Evolutionary conservation across 2,797 vertebrate genomes (phyloP).

Genomic region (Falco novaeseelandiae): DNA sequence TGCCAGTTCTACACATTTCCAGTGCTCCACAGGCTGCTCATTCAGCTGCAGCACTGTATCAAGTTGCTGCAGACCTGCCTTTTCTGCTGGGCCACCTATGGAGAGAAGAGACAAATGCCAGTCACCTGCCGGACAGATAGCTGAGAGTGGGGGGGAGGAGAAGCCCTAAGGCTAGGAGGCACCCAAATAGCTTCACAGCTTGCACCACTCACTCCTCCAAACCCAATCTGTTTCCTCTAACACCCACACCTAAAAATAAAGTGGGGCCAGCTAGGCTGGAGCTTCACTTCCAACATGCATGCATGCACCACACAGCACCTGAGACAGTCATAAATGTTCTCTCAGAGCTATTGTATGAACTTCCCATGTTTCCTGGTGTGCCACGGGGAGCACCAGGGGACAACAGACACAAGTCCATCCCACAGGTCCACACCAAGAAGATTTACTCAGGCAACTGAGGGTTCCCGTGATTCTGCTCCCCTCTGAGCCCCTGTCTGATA

Average conservation of each 20-base stretch:
- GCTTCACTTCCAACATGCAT: not conserved
- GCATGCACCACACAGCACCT: not conserved
- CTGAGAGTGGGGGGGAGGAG: not conserved
- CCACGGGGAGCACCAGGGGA: not conserved
- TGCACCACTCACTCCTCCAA: not conserved
- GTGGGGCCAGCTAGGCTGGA: not conserved
- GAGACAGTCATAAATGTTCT: not conserved
- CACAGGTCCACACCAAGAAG: not conserved
- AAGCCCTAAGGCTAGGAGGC: not conserved
- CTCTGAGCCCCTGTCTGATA: not conserved
- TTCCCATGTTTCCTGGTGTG: not conserved
- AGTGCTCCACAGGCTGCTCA: constrained; percentile 91
- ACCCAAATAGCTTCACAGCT: not conserved
- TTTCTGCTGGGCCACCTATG: constrained; percentile 91
- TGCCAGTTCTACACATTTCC: constrained; percentile 94
- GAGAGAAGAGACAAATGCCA: not conserved
- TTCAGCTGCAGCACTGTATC: constrained; percentile 93
- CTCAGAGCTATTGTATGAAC: not conserved
- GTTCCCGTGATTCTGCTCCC: not conserved
- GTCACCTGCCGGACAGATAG: not conserved
- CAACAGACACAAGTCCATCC: not conserved
- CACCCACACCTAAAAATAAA: not conserved
- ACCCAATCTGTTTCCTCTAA: not conserved
- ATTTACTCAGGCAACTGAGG: not conserved
- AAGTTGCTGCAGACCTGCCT: constrained; percentile 89